Percentiles rank a stretch among this genome's conserved stretches.
These are phyloP conservation scores for Pongo abelii DNA, from an alignment of 2,113 vertebrate genomes.

Conservation along the genomic window DNA sequence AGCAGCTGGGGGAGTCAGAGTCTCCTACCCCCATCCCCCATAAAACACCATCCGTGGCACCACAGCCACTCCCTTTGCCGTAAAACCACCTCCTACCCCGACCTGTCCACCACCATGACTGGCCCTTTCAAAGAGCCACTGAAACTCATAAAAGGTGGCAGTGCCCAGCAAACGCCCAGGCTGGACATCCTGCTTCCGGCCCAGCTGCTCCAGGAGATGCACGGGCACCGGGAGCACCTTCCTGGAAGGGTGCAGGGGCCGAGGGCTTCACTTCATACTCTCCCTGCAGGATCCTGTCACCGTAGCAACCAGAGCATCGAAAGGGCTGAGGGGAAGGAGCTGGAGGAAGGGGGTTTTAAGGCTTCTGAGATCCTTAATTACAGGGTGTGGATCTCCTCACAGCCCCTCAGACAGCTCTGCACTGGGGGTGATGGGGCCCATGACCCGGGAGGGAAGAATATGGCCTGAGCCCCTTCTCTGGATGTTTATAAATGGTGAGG, in stretches of 20 bases:
- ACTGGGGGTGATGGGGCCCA: not conserved
- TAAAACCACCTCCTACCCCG: slow-evolving; percentile 79
- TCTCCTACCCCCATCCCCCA: slow-evolving; percentile 79
- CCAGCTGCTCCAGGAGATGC: not conserved
- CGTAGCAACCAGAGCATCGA: not conserved
- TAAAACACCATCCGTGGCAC: slow-evolving; percentile 79
- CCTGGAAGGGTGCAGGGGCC: not conserved
- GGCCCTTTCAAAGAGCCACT: slow-evolving; percentile 76
- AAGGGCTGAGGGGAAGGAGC: not conserved
- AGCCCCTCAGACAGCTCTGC: not conserved
- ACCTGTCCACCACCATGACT: slow-evolving; percentile 65
- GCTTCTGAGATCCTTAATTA: not conserved
- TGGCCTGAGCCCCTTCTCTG: not conserved
- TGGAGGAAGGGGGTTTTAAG: not conserved
- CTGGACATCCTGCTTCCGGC: slow-evolving; percentile 63
- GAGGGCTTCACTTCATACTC: not conserved
- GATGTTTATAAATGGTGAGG: not conserved
- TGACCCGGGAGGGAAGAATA: not conserved
- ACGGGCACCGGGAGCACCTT: not conserved
- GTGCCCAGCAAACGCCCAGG: slow-evolving; percentile 52
- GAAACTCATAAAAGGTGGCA: slow-evolving; percentile 79
- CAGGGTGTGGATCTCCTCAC: not conserved
- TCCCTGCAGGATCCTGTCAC: not conserved
- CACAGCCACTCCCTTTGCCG: slow-evolving; percentile 72
- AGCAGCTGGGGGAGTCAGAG: slow-evolving; percentile 78